Conservation (phyloP, 1,140 invertebrate genomes). For the Antheraea mylitta region DNA sequence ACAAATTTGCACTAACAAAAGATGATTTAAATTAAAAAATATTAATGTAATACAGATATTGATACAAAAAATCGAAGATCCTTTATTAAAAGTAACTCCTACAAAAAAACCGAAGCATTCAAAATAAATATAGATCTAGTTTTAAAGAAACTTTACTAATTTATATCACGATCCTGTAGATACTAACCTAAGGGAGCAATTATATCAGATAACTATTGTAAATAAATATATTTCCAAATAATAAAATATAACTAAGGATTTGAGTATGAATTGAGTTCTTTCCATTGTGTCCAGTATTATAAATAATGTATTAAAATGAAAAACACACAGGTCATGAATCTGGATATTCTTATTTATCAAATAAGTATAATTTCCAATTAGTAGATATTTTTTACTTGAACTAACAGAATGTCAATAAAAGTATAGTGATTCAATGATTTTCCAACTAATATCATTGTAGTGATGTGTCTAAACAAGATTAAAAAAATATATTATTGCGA, state of each 20-base stretch:
- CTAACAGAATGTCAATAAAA: too few relatives aligned
- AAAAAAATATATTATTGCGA: too few relatives aligned
- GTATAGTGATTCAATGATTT: too few relatives aligned
- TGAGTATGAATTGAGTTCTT: slow-evolving; percentile 40
- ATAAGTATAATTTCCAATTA: too few relatives aligned
- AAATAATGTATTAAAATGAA: not conserved
- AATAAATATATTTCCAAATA: slow-evolving; percentile 47
- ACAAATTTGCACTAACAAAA: too few relatives aligned
- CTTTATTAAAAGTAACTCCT: not conserved
- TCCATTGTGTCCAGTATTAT: slow-evolving; percentile 10
- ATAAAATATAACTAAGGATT: slow-evolving; percentile 33
- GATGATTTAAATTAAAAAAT: too few relatives aligned
- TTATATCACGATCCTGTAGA: slow-evolving; percentile 50
- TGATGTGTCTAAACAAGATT: too few relatives aligned
- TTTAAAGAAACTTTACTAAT: slow-evolving; percentile 12
- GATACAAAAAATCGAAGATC: not conserved
- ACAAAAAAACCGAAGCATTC: slow-evolving; percentile 2
- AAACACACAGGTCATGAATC: too few relatives aligned
- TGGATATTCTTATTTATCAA: too few relatives aligned
- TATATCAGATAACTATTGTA: slow-evolving; percentile 51
- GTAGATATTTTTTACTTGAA: too few relatives aligned
- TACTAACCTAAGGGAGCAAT: slow-evolving; percentile 71
- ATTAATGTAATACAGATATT: not conserved
- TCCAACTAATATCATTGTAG: too few relatives aligned
- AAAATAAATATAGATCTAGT: not conserved